These are phyloP conservation scores for Fukomys damarensis DNA, from an alignment of 2,113 vertebrate genomes.

Conservation along the genomic window DNA sequence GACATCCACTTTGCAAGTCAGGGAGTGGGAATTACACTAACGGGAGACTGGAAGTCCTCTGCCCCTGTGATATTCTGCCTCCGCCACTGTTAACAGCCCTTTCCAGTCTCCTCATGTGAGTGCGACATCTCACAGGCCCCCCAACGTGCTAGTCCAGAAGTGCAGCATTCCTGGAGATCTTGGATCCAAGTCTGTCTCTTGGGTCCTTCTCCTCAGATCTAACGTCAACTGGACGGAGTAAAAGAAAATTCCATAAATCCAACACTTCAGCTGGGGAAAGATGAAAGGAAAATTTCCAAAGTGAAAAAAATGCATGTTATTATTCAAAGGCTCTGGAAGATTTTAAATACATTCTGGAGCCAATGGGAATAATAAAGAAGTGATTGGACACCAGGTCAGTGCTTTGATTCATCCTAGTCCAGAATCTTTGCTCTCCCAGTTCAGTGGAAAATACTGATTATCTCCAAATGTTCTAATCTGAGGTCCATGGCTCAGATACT, in stretches of 20 bases:
- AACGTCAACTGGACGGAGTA: not conserved
- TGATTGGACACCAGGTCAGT: not conserved
- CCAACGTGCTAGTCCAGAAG: not conserved
- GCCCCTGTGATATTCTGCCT: not conserved
- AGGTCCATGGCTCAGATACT: not conserved
- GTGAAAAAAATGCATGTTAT: not conserved
- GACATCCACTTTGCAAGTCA: not conserved
- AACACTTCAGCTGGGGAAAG: not conserved
- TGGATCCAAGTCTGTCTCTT: not conserved
- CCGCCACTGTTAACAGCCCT: not conserved
- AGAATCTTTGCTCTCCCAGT: not conserved
- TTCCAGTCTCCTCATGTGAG: not conserved
- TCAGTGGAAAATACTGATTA: not conserved
- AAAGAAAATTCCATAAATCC: not conserved
- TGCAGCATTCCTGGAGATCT: not conserved
- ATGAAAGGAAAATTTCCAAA: constrained; percentile 23
- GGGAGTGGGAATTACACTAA: not conserved
- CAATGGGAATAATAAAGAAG: not conserved
- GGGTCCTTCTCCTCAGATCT: not conserved
- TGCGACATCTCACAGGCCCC: not conserved
- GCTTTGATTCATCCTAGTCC: not conserved
- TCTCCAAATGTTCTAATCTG: not conserved
- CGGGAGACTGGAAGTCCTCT: not conserved
- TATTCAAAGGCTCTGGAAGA: constrained; percentile 6
- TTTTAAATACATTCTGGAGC: not conserved